Evolutionary conservation across 2,888 invertebrate genomes (phyloP).

Genomic region (Choreutis nemorana): DNA sequence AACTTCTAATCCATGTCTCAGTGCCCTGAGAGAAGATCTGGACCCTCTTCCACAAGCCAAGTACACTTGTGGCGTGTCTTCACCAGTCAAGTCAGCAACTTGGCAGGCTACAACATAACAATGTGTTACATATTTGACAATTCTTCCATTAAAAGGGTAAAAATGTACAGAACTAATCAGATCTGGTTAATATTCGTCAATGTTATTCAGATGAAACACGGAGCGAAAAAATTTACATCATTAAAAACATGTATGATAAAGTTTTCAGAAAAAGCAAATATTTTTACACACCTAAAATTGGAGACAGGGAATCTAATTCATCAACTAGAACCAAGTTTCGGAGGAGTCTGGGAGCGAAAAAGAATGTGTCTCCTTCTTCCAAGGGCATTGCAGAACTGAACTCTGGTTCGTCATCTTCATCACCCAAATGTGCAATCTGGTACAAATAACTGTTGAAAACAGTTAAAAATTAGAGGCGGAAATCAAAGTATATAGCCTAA

Average conservation of each 20-base stretch:
- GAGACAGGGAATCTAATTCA: constrained; percentile 95
- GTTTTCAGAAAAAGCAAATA: neutral
- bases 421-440: constrained; percentile 99
- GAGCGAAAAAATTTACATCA: constrained; percentile 14
- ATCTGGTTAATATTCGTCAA: constrained; percentile 30
- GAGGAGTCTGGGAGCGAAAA: constrained; percentile 93
- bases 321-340: constrained; percentile 96
- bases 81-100: constrained; percentile 95
- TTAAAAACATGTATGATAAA: constrained; percentile 2
- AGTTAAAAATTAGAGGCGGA: neutral
- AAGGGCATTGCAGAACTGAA: constrained; percentile 98
- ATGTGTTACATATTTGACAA: too few species aligned
- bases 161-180: too few species aligned
- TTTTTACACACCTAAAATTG: constrained; percentile 76
- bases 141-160: too few species aligned
- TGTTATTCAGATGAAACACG: constrained; percentile 57
- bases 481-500: neutral
- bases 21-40: constrained; percentile 88
- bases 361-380: constrained; percentile 99
- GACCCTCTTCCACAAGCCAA: constrained; percentile 96
- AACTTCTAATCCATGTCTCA: constrained; percentile 97
- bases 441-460: constrained; percentile 80
- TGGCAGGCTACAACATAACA: constrained; percentile 70
- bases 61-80: constrained; percentile 98
- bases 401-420: constrained; percentile 98